A percentile compares a stretch with the other conserved stretches of the same genome.
These are phyloP conservation scores for Strigamia crassipes DNA, from an alignment of 2,888 invertebrate genomes.

Conservation along the genomic window DNA sequence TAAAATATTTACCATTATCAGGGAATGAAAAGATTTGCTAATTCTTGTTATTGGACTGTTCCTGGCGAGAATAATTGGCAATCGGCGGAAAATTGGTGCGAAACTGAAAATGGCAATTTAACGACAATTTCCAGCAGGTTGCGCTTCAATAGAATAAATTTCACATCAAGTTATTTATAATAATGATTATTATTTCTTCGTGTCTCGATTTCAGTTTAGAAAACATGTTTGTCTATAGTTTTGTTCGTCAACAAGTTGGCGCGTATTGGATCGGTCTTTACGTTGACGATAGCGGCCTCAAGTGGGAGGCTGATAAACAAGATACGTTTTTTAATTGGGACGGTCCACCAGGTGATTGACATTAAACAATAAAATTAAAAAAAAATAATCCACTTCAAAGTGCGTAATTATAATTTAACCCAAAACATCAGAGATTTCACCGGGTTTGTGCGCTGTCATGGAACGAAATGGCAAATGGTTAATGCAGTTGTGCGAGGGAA, in stretches of 20 bases:
- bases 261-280: background rate
- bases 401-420: background rate
- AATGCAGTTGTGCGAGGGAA: slow-evolving; percentile 20
- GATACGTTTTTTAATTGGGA: slow-evolving; percentile 1
- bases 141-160: background rate
- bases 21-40: slow-evolving; percentile 3
- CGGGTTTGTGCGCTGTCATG: slow-evolving; percentile 11
- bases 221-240: background rate
- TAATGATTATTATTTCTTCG: background rate
- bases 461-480: slow-evolving; percentile 27
- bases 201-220: background rate
- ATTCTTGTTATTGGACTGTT: slow-evolving; percentile 41
- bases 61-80: slow-evolving; percentile 1
- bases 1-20: background rate
- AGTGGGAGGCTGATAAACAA: background rate
- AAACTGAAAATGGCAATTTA: slow-evolving; percentile 29
- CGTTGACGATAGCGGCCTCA: slow-evolving; percentile 8
- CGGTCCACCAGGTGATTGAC: background rate
- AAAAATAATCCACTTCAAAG: background rate
- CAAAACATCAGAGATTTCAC: background rate
- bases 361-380: background rate
- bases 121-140: slow-evolving; percentile 26
- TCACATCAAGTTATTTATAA: no score
- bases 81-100: background rate
- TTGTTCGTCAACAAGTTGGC: background rate